These are phyloP conservation scores for Plebejus melissa DNA, from an alignment of 2,888 invertebrate genomes.

Conservation along the genomic window DNA sequence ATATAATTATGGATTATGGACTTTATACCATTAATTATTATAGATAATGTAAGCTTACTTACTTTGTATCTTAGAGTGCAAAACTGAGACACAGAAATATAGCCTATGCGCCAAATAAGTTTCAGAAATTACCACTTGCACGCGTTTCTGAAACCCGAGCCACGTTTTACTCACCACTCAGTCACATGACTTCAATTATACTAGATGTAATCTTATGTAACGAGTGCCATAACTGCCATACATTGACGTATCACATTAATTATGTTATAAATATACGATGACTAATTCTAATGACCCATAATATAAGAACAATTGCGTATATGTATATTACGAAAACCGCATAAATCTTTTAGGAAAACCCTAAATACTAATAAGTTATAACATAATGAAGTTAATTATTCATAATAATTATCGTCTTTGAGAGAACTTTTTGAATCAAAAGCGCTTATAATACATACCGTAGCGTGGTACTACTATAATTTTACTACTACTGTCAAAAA, in stretches of 20 bases:
- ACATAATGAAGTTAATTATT: background rate
- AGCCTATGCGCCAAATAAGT: too few relatives aligned
- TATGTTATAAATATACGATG: constrained; percentile 8
- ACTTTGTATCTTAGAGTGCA: too few relatives aligned
- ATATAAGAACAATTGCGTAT: background rate
- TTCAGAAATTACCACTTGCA: background rate
- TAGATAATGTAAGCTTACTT: too few relatives aligned
- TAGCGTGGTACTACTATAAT: too few relatives aligned
- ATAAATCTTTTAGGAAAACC: background rate
- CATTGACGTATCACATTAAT: constrained; percentile 1
- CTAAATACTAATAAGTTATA: background rate
- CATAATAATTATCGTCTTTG: too few relatives aligned
- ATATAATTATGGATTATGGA: too few relatives aligned
- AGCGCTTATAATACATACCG: too few relatives aligned
- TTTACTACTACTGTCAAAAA: too few relatives aligned
- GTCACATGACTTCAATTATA: constrained; percentile 3
- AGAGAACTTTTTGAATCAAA: too few relatives aligned
- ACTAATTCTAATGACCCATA: background rate
- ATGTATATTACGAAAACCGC: too few relatives aligned
- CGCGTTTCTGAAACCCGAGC: background rate
- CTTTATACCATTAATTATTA: too few relatives aligned
- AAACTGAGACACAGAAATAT: too few relatives aligned
- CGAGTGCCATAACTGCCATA: background rate
- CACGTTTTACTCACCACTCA: background rate
- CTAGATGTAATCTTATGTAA: constrained; percentile 13